Evolutionary conservation across 2,888 invertebrate species (phyloP).

Genomic region (Rutpela maculata): DNA sequence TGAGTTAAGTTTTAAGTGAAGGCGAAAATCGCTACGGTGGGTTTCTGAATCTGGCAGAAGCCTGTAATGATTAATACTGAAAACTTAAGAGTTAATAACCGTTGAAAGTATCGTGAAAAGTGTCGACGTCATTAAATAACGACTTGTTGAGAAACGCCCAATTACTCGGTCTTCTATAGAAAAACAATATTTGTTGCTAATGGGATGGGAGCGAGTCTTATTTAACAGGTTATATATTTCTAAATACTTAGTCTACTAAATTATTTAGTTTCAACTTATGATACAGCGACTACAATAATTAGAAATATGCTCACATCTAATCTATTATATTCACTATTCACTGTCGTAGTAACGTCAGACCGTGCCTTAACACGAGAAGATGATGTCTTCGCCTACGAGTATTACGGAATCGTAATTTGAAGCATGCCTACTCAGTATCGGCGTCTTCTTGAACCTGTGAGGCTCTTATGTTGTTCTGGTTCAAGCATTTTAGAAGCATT

Average conservation of each 20-base stretch:
- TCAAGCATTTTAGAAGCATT: no score
- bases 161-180: background rate
- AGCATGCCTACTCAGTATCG: no score
- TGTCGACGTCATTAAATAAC: background rate
- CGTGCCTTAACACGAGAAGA: no score
- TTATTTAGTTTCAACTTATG: background rate
- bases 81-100: background rate
- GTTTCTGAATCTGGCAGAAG: background rate
- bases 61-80: background rate
- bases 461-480: no score
- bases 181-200: background rate
- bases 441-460: no score
- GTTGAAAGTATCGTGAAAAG: background rate
- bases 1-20: conserved; percentile 2
- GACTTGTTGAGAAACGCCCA: background rate
- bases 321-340: no score
- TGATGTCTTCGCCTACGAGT: no score
- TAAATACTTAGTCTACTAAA: background rate
- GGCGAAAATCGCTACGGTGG: background rate
- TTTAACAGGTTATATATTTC: background rate
- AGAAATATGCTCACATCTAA: no score
- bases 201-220: background rate
- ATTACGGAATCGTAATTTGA: no score
- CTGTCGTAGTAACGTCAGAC: no score
- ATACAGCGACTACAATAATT: no score